These are phyloP conservation scores for Cartodere bifasciata DNA, from an alignment of 2,888 invertebrate genomes.

Conservation along the genomic window DNA sequence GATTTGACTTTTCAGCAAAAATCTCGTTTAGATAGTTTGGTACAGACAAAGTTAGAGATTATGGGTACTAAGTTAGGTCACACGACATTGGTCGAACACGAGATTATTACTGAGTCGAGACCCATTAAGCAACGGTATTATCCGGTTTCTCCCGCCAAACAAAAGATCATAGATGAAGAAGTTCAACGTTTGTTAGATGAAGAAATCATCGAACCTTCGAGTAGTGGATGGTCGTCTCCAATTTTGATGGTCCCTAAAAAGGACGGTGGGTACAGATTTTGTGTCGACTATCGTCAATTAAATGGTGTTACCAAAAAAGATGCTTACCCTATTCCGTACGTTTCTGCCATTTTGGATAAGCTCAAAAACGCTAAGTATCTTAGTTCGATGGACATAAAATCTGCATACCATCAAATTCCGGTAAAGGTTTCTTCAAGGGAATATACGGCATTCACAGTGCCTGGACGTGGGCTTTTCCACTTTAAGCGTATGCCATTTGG, in stretches of 20 bases:
- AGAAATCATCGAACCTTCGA: slow-evolving; percentile 3
- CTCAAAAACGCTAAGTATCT: slow-evolving; percentile 7
- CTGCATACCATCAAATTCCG: slow-evolving; percentile 7
- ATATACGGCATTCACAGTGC: slow-evolving; percentile 5
- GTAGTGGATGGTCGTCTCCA: slow-evolving; percentile 4
- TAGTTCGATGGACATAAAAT: slow-evolving; percentile 4
- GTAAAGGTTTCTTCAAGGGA: slow-evolving; percentile 2
- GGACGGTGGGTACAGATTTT: background rate
- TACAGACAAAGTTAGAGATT: slow-evolving; percentile 3
- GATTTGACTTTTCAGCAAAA: background rate
- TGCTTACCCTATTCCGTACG: slow-evolving; percentile 5
- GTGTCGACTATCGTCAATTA: too few relatives aligned
- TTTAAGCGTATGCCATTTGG: slow-evolving; percentile 5
- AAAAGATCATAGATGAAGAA: background rate
- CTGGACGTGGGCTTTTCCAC: slow-evolving; percentile 3
- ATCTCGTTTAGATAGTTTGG: slow-evolving; percentile 2
- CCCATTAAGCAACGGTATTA: slow-evolving; percentile 3
- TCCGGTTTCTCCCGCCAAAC: too few relatives aligned
- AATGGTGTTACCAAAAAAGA: slow-evolving; percentile 2
- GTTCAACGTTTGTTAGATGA: slow-evolving; percentile 2
- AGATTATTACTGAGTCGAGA: slow-evolving; percentile 1
- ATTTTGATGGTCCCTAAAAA: slow-evolving; percentile 3
- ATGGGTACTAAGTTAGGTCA: slow-evolving; percentile 2
- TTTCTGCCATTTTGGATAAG: slow-evolving; percentile 6
- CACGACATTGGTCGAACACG: slow-evolving; percentile 5